Evolutionary conservation across 2,888 invertebrate species (phyloP), one percentile per base, ranked within the genome.

Genomic region (Lampropteryx suffumata): DNA sequence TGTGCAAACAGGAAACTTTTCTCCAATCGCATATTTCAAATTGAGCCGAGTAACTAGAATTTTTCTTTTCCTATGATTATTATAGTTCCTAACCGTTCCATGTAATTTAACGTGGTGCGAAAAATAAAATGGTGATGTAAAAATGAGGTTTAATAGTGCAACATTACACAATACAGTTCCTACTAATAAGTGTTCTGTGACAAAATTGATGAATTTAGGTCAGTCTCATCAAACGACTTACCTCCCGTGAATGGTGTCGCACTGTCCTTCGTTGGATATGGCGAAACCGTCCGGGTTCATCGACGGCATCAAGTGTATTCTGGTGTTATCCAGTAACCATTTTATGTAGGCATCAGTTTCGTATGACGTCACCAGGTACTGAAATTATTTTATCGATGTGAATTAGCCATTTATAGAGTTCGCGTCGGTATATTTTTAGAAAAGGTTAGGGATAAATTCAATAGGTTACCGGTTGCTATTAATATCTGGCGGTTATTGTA

Each of bases 251-350:
- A 95, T 94, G 14, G 96, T 96, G 68, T 96, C 95, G 71, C 97
- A 98, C 52, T 94, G 92, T 26, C 97, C 97, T 82, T 97, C 97
- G 67, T 95, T 94, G 4, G 99, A 97, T 12, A 95, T 95, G 66
- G 98, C 96, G 87, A 95, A 99, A 13, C 99, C 99, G 81, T 99
- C 99, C 0, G 99, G 99, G 85, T 99, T 99, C 98, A 99, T 98
- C 0, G 98, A 96, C 0, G 99, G 99, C 93, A 99, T 93, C 67
- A 99, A 94, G 82, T 99, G 99, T 68, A 99, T 98, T 57, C 98
- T 92, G 0, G 99, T 99, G 79, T 97, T 97, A 82, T 98, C 97
- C 79, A 99, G 79, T 48, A 99, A 86, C 95, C 97, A 97, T 69
- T 94, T 94, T 51, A 98, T 94, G 77, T 97, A 97, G 12, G 95